Conservation (phyloP, 64 coral and sea anemone genomes). For the Cladopsammia gracilis region DNA sequence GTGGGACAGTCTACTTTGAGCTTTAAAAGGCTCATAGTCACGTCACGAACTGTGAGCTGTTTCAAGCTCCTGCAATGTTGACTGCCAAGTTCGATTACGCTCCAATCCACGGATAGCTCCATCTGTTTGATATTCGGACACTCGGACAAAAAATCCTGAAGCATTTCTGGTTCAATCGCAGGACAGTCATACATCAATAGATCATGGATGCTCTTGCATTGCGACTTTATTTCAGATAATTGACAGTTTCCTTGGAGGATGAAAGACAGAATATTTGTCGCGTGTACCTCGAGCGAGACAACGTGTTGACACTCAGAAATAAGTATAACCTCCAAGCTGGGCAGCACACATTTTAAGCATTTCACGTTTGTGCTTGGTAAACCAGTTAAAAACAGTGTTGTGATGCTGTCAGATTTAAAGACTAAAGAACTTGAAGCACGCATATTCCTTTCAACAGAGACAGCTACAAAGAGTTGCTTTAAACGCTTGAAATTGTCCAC, state of each 20-base stretch:
- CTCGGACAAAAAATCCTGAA: slow-evolving; percentile 14
- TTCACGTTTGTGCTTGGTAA: slow-evolving; percentile 56
- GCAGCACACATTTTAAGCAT: slow-evolving; percentile 31
- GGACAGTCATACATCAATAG: slow-evolving; percentile 41
- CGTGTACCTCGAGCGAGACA: slow-evolving; percentile 3
- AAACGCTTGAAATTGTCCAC: slow-evolving; percentile 31
- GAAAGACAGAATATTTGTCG: slow-evolving; percentile 39
- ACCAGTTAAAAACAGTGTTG: slow-evolving; percentile 47
- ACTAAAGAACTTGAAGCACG: neutral
- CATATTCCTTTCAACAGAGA: neutral
- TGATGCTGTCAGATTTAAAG: slow-evolving; percentile 29
- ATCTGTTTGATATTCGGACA: slow-evolving; percentile 38
- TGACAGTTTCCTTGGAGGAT: slow-evolving; percentile 20
- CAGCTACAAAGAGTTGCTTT: slow-evolving; percentile 38
- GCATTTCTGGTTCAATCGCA: neutral
- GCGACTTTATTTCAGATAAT: neutral
- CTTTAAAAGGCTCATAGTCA: slow-evolving; percentile 8
- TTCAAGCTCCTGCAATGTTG: slow-evolving; percentile 28
- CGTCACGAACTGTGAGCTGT: slow-evolving; percentile 45
- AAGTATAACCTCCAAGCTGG: slow-evolving; percentile 47
- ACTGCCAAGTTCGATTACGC: slow-evolving; percentile 9
- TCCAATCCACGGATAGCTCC: slow-evolving; percentile 37
- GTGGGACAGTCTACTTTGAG: slow-evolving; percentile 59
- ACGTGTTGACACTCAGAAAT: slow-evolving; percentile 54
- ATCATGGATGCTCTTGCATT: slow-evolving; percentile 41